These are phyloP conservation scores for Loxodonta africana DNA, from an alignment of 2,113 vertebrate species.

Conservation along the genomic window DNA sequence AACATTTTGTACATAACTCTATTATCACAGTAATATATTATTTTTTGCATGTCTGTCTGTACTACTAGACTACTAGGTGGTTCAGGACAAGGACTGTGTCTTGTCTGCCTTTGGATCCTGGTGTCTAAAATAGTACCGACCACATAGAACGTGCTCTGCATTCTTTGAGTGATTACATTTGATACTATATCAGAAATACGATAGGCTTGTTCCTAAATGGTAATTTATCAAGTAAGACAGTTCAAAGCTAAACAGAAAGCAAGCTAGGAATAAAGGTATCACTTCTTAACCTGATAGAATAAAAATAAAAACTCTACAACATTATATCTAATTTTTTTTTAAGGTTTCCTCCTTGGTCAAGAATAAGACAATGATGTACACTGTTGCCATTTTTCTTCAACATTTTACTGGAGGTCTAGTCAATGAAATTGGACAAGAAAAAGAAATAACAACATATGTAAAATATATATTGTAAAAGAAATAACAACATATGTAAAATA, in stretches of 20 bases:
- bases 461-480: constrained; percentile 44
- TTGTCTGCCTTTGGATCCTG: not conserved
- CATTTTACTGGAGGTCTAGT: not conserved
- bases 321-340: not conserved
- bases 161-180: not conserved
- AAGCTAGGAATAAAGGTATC: not conserved
- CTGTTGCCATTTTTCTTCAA: not conserved
- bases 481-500: not conserved
- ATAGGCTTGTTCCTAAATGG: not conserved
- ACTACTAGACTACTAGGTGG: not conserved
- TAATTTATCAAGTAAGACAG: not conserved
- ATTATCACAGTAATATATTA: not conserved
- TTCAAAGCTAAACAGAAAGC: constrained; percentile 1
- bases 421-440: not conserved
- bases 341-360: not conserved
- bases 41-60: not conserved
- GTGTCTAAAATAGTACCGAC: not conserved
- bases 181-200: not conserved
- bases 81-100: not conserved
- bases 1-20: not conserved
- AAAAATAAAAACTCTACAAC: not conserved
- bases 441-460: not conserved
- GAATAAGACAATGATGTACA: not conserved
- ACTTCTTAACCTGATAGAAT: not conserved
- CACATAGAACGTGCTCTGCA: not conserved